Base-by-base conservation (phyloP, 2,113 vertebrate species). In the Cariama cristata region DNA sequence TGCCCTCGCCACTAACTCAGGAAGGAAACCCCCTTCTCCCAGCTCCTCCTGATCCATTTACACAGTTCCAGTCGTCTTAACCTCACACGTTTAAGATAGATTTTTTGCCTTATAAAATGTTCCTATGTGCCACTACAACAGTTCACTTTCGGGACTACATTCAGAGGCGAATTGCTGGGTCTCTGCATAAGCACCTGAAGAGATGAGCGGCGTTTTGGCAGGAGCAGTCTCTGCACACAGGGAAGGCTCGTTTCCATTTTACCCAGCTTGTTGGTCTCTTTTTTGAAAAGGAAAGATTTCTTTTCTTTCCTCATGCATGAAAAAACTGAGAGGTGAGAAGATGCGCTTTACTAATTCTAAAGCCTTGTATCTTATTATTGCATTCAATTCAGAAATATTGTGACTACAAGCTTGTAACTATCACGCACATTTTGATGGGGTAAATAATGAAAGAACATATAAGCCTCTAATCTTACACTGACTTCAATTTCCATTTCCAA, bases 401-500 rank as follows among this genome's bases (percentile, higher is more conserved):
- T 77, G 79, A 88, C 87, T 88, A 58, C 21, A 0, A 50, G 59
- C 74, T 64, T 8, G 12, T 14, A 44, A 74, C 19, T 0, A 52
- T 55, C 83, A 35, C 1, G 1, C 32, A 1, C 24, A 14, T 62
- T 83, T 67, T 86, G 80, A 94, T 40, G n/a, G 93, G 72, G 55
- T 91, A 93, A 96, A 87, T 67, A 91, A 94, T 44, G 77, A 93
- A 84, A 81, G 84, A 27, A 80, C 12, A 22, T 2, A 1, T 1
- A 80, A 96, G 63, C 83, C 79, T 86, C 72, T 94, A 72, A 88
- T 96, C 96, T 86, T 4, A 44, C 68, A 12, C 52, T 40, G 62
- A 12, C 77, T 95, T 81, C 74, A 50, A 95, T 55, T 91, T 95
- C 93, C 69, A 86, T n/a, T 92, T 97, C 95, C 95, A 87, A 84